A percentile compares a stretch with the other conserved stretches of the same genome.
Evolutionary conservation across 2,797 vertebrate genomes (phyloP).

Genomic region (Paguma larvata): DNA sequence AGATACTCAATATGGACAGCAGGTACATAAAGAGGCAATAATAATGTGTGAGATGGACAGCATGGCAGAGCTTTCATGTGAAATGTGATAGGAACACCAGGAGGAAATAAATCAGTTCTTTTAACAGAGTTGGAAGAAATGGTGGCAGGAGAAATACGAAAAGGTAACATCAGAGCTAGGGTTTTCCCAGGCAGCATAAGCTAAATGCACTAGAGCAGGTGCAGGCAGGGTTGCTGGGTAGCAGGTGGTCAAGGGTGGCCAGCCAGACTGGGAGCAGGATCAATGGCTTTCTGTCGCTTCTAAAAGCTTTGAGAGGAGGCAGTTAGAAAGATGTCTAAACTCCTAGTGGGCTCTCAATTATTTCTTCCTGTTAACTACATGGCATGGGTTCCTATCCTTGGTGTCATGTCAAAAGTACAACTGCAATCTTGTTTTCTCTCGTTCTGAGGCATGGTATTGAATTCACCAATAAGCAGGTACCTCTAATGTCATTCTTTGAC

Average conservation of each 20-base stretch:
- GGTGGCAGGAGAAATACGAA: neutral
- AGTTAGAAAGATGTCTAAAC: neutral
- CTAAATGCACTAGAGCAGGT: neutral
- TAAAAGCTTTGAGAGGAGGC: neutral
- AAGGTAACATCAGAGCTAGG: neutral
- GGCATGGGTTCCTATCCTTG: neutral
- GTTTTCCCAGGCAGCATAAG: neutral
- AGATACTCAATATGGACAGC: neutral
- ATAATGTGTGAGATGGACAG: neutral
- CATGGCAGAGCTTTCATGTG: neutral
- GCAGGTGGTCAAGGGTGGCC: neutral
- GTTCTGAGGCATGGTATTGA: neutral
- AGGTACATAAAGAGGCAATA: neutral
- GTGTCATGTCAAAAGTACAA: neutral
- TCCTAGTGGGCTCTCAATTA: neutral
- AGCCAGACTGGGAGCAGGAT: neutral
- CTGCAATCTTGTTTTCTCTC: neutral
- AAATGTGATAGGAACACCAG: neutral
- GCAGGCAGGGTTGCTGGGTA: accelerated
- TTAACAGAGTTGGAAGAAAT: neutral
- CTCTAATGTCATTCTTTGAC: neutral
- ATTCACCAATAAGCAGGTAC: neutral
- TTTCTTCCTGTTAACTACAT: neutral
- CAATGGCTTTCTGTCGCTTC: neutral
- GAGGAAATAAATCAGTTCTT: neutral